Evolutionary conservation across 2,888 invertebrate genomes (phyloP).

Genomic region (Griposia aprilina): DNA sequence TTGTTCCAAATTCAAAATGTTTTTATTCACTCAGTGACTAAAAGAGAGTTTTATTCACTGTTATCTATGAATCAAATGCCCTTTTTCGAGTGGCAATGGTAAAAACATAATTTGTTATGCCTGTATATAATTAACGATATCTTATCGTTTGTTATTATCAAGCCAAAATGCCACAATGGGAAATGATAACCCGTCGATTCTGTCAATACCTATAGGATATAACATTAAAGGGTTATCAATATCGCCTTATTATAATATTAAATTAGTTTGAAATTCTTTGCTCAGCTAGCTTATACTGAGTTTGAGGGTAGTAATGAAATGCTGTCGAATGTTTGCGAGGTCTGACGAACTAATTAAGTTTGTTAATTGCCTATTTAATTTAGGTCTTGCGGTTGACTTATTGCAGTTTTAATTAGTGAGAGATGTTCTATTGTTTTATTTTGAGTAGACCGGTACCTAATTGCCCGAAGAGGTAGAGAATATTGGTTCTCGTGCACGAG

Average conservation of each 20-base stretch:
- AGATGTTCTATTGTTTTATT: background rate
- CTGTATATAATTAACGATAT: slow-evolving; percentile 12
- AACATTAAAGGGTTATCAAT: slow-evolving; percentile 14
- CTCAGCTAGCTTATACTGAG: background rate
- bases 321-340: background rate
- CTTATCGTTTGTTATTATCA: slow-evolving; percentile 27
- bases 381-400: slow-evolving; percentile 2
- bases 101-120: background rate
- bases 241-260: background rate
- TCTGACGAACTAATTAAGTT: slow-evolving; percentile 27
- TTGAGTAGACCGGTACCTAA: background rate
- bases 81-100: too few relatives aligned
- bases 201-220: background rate
- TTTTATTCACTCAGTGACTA: too few relatives aligned
- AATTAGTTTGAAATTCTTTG: slow-evolving; percentile 1
- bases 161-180: background rate
- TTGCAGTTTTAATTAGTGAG: slow-evolving; percentile 13
- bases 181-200: slow-evolving; percentile 9
- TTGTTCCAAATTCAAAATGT: too few relatives aligned
- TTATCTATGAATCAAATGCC: too few relatives aligned
- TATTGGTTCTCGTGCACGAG: background rate
- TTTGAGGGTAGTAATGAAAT: slow-evolving; percentile 1
- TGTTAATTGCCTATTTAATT: slow-evolving; percentile 33
- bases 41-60: too few relatives aligned
- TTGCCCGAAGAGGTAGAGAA: background rate